Base-by-base conservation (phyloP, 2,888 invertebrate species). In the Conus canariensis region DNA sequence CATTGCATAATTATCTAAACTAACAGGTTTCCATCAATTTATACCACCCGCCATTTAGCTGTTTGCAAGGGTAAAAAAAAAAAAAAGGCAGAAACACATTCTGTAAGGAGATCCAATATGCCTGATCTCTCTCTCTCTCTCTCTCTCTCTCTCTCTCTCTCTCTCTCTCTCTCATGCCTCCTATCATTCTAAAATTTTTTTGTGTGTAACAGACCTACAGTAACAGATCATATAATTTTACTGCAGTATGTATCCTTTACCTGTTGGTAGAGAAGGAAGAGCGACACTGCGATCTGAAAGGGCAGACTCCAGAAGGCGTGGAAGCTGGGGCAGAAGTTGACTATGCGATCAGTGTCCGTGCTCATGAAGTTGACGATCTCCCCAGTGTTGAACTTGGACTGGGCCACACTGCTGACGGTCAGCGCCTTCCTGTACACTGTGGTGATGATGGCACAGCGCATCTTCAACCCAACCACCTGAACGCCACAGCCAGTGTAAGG, bases 301-400 rank as follows among this genome's bases (percentile, higher is more conserved):
- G 99, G 99, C 95, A 99, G 98, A 96, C 99, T 99, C 99, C 99
- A 99, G 93, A 99, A 97, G 9, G 98, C 98, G 97, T 99, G 99
- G 96, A 99, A 99, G 96, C 99, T 99, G 5, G 98, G 98, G 96
- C 99, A 99, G 56, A 99, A 98, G 96, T 99, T 99, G 0, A 99
- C 98, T 93, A 99, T 98, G 93, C 99, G 97, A 96, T 99, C 99
- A 0, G 98, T 98, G 96, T 99, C 99, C 0, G 99, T 99, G 64
- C 99, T 99, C 98, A 99, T 99, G 94, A 98, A 98, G 96, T 99
- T 99, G 2, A 99, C 97, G 90, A 99, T 98, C 97, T 99, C 98
- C 0, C 99, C 99, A 80, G 98, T 93, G 83, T 93, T 95, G 91
- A 96, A 96, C 45, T 92, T 93, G 19, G 96, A 95, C 89, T 97